Evolutionary conservation across 1,140 invertebrate species (phyloP).

Genomic region (Tribolium castaneum): DNA sequence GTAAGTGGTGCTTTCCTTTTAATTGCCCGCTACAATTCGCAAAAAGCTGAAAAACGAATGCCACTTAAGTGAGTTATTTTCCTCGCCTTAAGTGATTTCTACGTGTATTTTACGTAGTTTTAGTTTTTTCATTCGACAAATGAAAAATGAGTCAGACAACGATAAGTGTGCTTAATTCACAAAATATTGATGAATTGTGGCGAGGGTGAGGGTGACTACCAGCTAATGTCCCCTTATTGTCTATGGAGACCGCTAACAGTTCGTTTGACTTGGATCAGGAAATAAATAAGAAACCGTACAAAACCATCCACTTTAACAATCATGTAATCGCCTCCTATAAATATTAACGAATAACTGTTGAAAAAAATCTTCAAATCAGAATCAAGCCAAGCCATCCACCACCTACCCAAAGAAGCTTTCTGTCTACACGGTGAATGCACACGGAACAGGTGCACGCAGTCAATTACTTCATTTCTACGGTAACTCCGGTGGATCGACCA

Average conservation of each 20-base stretch:
- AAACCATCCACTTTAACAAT: neutral
- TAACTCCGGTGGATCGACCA: slow-evolving; percentile 41
- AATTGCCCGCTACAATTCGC: neutral
- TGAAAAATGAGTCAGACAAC: neutral
- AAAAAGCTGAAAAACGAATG: neutral
- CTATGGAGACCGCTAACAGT: neutral
- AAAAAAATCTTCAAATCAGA: neutral
- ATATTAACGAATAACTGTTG: slow-evolving; percentile 11
- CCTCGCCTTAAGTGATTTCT: neutral
- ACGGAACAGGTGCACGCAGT: slow-evolving; percentile 54
- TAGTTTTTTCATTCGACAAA: neutral
- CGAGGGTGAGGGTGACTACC: neutral
- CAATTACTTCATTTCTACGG: slow-evolving; percentile 52
- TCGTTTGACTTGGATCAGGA: neutral
- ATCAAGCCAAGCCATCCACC: neutral
- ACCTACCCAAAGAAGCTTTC: slow-evolving; percentile 26
- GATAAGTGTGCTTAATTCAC: neutral
- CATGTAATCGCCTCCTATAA: neutral
- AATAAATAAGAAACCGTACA: neutral
- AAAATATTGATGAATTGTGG: neutral
- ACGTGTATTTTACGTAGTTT: too few species aligned
- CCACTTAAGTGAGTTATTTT: neutral
- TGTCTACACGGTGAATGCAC: slow-evolving; percentile 53
- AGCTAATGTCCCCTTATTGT: neutral
- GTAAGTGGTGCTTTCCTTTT: neutral